Conservation (phyloP, 2,888 invertebrate species). For the Oligia strigilis region DNA sequence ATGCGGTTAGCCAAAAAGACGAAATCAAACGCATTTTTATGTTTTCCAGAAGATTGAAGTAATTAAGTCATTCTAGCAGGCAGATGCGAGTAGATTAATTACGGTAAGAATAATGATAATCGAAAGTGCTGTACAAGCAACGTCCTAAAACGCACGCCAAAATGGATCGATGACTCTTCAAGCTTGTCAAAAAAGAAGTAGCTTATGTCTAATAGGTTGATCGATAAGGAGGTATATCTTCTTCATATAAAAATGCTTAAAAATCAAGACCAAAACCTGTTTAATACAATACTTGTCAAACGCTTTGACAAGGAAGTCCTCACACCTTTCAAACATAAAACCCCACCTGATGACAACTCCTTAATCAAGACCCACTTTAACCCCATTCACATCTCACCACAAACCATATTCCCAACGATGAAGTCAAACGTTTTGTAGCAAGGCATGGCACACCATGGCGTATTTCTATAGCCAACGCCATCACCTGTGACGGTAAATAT, state of each 20-base stretch:
- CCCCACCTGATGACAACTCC: background rate
- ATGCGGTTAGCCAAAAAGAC: too few relatives aligned
- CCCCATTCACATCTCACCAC: background rate
- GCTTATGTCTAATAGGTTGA: background rate
- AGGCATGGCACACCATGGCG: constrained; percentile 26
- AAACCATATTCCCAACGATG: background rate
- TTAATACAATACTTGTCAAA: background rate
- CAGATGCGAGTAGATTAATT: background rate
- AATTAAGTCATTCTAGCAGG: background rate
- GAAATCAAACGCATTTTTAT: background rate
- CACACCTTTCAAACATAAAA: background rate
- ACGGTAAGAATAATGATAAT: too few relatives aligned
- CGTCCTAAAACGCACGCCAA: too few relatives aligned
- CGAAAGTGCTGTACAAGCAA: background rate
- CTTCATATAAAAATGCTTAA: background rate
- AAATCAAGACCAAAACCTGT: too few relatives aligned
- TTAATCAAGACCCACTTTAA: background rate
- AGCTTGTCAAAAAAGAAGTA: background rate
- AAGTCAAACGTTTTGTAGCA: constrained; percentile 21
- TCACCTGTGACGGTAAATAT: constrained; percentile 60
- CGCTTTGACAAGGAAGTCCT: background rate
- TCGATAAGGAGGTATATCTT: background rate
- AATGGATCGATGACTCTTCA: background rate
- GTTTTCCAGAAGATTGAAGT: background rate
- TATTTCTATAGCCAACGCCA: constrained; percentile 37